Evolutionary conservation across 2,888 invertebrate genomes (phyloP).

Genomic region (Dasysyrphus tricinctus): DNA sequence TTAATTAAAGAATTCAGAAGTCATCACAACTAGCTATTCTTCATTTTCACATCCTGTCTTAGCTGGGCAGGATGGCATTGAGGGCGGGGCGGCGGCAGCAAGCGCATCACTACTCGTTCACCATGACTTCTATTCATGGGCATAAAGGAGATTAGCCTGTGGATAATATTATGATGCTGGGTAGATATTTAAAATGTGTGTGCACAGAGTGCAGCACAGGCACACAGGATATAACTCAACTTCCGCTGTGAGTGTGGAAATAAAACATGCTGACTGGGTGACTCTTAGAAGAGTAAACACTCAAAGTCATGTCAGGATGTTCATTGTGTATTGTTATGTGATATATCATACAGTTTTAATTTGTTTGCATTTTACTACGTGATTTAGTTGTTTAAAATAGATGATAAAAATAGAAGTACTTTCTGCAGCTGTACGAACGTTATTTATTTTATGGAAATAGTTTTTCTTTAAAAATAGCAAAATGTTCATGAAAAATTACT

Average conservation of each 20-base stretch:
- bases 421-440: neutral
- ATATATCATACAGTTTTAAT: constrained; percentile 30
- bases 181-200: neutral
- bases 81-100: neutral
- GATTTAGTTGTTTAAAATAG: constrained; percentile 50
- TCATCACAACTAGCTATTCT: constrained; percentile 40
- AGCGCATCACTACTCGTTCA: constrained; percentile 14
- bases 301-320: constrained; percentile 48
- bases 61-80: neutral
- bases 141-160: constrained; percentile 63
- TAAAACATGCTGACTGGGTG: constrained; percentile 26
- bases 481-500: too few relatives aligned
- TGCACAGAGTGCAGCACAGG: neutral
- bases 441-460: too few relatives aligned
- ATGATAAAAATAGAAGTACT: constrained; percentile 8
- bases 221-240: constrained; percentile 6
- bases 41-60: constrained; percentile 51
- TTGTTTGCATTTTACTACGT: constrained; percentile 47
- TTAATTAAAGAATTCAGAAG: constrained; percentile 56
- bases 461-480: too few relatives aligned
- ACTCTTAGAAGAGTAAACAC: constrained; percentile 46
- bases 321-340: constrained; percentile 29
- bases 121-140: constrained; percentile 53
- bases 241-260: constrained; percentile 36
- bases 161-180: constrained; percentile 23